Percentiles rank a stretch among this genome's conserved stretches.
Evolutionary conservation across 2,113 vertebrate genomes (phyloP).

Genomic region (Mobula birostris): DNA sequence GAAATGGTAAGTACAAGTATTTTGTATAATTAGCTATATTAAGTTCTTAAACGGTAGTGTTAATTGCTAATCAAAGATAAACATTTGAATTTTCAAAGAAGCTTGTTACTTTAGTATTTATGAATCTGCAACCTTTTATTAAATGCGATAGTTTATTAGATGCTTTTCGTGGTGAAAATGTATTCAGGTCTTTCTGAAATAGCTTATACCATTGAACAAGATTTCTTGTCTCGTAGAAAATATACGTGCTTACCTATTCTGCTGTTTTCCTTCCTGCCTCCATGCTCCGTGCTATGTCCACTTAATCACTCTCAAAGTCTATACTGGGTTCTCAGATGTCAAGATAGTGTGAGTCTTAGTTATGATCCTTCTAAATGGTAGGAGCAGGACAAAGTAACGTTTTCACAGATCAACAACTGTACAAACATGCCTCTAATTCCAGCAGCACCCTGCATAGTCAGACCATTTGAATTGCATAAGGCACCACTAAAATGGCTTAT

Average conservation of each 20-base stretch:
- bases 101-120: neutral
- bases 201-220: neutral
- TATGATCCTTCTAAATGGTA: slow-evolving; percentile 16
- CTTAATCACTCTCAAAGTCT: slow-evolving; percentile 24
- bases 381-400: neutral
- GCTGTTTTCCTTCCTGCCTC: neutral
- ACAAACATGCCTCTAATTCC: slow-evolving; percentile 17
- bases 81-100: neutral
- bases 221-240: neutral
- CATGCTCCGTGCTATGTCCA: neutral
- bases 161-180: neutral
- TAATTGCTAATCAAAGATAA: neutral
- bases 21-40: neutral
- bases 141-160: neutral
- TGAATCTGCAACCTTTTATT: neutral
- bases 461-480: neutral
- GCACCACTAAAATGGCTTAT: neutral
- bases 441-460: neutral
- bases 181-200: neutral
- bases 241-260: neutral
- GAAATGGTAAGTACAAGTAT: slow-evolving; percentile 42
- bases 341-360: slow-evolving; percentile 5
- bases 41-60: neutral
- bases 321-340: neutral
- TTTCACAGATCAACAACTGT: slow-evolving; percentile 21